Evolutionary conservation across 2,888 invertebrate genomes (phyloP).

Genomic region (Eupithecia subumbrata): DNA sequence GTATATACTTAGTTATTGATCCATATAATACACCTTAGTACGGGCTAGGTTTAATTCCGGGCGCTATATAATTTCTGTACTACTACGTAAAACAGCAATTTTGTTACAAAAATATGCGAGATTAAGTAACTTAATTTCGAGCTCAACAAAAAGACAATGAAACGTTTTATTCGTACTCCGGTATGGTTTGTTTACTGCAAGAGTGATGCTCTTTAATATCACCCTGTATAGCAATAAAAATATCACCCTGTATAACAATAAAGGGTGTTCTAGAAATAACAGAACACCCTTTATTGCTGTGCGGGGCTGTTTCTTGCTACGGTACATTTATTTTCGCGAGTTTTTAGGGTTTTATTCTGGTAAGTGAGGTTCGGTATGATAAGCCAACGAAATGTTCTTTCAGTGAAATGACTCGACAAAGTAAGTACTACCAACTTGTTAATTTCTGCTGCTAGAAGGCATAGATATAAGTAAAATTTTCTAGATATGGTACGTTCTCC

Average conservation of each 20-base stretch:
- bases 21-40: neutral
- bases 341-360: neutral
- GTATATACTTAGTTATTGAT: no score
- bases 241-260: conserved; percentile 12
- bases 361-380: neutral
- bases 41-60: neutral
- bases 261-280: conserved; percentile 29
- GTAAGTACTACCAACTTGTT: neutral
- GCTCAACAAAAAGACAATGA: conserved; percentile 19
- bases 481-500: no score
- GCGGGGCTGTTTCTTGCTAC: conserved; percentile 34
- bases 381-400: neutral
- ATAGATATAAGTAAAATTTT: neutral
- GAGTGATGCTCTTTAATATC: conserved; percentile 10
- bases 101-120: neutral
- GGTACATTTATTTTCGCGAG: conserved; percentile 9
- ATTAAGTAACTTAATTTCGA: conserved; percentile 13
- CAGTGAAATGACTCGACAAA: neutral
- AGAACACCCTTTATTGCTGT: conserved; percentile 47
- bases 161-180: conserved; percentile 23
- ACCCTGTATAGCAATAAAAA: conserved; percentile 15
- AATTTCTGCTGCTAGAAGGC: neutral
- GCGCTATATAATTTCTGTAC: neutral
- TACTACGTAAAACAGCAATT: neutral
- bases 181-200: conserved; percentile 5